Evolutionary conservation across 2,113 vertebrate species (phyloP).

Genomic region (Aspiorhynchus laticeps): DNA sequence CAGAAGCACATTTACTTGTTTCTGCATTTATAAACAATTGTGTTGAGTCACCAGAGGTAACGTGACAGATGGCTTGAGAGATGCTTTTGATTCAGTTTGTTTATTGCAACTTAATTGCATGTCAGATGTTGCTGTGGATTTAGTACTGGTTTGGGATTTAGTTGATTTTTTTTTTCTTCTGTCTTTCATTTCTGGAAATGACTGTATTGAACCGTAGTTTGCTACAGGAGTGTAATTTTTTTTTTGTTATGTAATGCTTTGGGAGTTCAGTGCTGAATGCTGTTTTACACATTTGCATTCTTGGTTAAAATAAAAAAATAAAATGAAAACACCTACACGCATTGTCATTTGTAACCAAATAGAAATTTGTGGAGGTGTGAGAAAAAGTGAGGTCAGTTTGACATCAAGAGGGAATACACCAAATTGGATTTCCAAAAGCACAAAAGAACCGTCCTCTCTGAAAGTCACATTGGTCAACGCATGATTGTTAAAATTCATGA

Average conservation of each 20-base stretch:
- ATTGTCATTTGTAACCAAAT: background rate
- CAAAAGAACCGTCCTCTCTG: background rate
- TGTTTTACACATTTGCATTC: constrained; percentile 16
- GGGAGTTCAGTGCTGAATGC: constrained; percentile 6
- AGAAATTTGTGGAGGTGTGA: background rate
- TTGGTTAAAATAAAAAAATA: constrained; percentile 10
- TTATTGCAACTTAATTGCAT: background rate
- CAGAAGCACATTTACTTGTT: background rate
- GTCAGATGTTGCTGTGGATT: background rate
- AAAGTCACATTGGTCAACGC: background rate
- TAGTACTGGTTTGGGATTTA: background rate
- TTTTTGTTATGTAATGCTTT: constrained; percentile 8
- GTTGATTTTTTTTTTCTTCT: background rate
- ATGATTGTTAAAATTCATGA: background rate
- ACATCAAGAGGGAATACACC: background rate
- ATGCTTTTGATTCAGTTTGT: background rate
- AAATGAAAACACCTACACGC: background rate
- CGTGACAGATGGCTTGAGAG: constrained; percentile 43
- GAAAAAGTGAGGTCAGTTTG: background rate
- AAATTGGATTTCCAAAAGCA: background rate
- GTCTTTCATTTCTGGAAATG: background rate
- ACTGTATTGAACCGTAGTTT: background rate
- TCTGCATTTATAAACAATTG: constrained; percentile 10
- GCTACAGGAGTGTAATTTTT: background rate
- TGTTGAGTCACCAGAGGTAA: background rate